A percentile compares a stretch with the other conserved stretches of the same genome.
Evolutionary conservation across 2,888 invertebrate species (phyloP).

Genomic region (Drosophila picticornis): DNA sequence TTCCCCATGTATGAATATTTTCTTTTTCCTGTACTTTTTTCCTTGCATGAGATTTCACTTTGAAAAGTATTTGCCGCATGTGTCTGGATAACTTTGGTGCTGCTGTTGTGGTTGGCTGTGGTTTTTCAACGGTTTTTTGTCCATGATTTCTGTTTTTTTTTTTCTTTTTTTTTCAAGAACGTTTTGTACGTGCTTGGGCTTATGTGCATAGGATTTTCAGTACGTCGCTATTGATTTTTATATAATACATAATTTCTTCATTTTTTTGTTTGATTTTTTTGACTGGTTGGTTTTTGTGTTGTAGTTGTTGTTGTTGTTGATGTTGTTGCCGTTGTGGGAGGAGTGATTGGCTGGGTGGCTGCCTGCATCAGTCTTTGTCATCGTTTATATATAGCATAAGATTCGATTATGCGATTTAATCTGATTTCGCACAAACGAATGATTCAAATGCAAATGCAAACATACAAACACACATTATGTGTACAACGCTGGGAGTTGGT

Average conservation of each 20-base stretch:
- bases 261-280: slow-evolving; percentile 26
- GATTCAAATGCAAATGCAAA: slow-evolving; percentile 76
- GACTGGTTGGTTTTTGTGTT: slow-evolving; percentile 16
- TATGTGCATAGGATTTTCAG: slow-evolving; percentile 80
- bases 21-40: slow-evolving; percentile 15
- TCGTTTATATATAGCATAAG: slow-evolving; percentile 74
- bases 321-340: slow-evolving; percentile 34
- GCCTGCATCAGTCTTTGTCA: slow-evolving; percentile 77
- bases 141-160: slow-evolving; percentile 17
- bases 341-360: slow-evolving; percentile 53
- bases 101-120: slow-evolving; percentile 72
- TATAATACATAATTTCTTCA: slow-evolving; percentile 77
- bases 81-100: slow-evolving; percentile 75
- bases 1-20: slow-evolving; percentile 17
- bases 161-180: slow-evolving; percentile 59
- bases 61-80: slow-evolving; percentile 81
- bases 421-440: slow-evolving; percentile 81
- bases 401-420: slow-evolving; percentile 80
- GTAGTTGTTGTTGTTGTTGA: slow-evolving; percentile 6
- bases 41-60: slow-evolving; percentile 76
- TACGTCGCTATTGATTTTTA: slow-evolving; percentile 77
- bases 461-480: slow-evolving; percentile 16
- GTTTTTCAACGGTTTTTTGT: slow-evolving; percentile 39
- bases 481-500: slow-evolving; percentile 13
- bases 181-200: slow-evolving; percentile 75